Evolutionary conservation across 1,140 invertebrate genomes (phyloP).

Genomic region (Rhyzopertha dominica): DNA sequence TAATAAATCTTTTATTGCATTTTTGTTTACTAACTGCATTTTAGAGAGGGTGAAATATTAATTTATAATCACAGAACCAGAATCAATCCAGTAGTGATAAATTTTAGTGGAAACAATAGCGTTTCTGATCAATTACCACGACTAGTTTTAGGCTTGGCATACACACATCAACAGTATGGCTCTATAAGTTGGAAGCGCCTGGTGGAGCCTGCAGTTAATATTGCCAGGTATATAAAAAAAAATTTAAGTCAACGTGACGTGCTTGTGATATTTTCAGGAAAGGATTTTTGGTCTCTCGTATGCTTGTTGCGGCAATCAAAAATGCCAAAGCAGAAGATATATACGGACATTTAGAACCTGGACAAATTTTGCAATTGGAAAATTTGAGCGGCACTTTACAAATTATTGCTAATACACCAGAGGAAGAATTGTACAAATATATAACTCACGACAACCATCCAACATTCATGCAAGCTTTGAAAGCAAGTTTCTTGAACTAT

Average conservation of each 20-base stretch:
- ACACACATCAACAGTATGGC: conserved; percentile 56
- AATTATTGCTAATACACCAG: conserved; percentile 46
- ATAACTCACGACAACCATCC: conserved; percentile 31
- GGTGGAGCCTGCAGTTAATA: conserved; percentile 56
- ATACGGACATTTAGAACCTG: conserved; percentile 45
- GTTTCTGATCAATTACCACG: conserved; percentile 51
- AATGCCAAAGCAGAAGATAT: conserved; percentile 43
- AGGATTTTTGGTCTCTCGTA: conserved; percentile 51
- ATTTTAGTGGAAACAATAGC: conserved; percentile 50
- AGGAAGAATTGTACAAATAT: conserved; percentile 45
- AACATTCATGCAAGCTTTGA: conserved; percentile 26
- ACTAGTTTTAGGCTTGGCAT: conserved; percentile 54
- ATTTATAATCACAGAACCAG: conserved; percentile 61
- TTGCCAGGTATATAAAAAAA: conserved; percentile 51
- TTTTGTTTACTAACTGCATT: conserved; percentile 22
- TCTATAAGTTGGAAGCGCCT: conserved; percentile 61
- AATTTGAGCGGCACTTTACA: conserved; percentile 48
- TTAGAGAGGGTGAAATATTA: conserved; percentile 68
- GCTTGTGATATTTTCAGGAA: conserved; percentile 30
- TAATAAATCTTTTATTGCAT: conserved; percentile 14
- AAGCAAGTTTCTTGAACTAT: conserved; percentile 36
- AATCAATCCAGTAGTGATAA: conserved; percentile 49
- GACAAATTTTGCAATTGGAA: conserved; percentile 45
- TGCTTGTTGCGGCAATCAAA: conserved; percentile 46
- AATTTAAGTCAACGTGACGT: background rate